Conservation (phyloP, 2,888 invertebrate genomes). For the Oxyscelio sp. region DNA sequence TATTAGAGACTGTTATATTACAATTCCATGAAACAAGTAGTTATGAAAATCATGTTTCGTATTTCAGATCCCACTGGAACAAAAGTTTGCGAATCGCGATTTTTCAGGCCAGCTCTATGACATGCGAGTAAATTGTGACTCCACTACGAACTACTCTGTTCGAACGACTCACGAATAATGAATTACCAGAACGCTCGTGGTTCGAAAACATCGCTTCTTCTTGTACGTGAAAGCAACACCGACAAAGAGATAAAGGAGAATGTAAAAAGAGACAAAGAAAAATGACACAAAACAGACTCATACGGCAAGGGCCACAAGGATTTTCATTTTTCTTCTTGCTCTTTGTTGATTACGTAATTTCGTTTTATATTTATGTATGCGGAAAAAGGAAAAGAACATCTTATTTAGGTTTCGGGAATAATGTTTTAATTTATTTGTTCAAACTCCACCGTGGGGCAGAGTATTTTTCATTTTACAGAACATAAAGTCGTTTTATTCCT, state of each 20-base stretch:
- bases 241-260: constrained; percentile 68
- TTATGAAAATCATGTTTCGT: constrained; percentile 46
- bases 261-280: constrained; percentile 69
- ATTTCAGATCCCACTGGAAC: constrained; percentile 5
- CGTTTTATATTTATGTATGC: constrained; percentile 52
- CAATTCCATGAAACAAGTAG: too few species aligned
- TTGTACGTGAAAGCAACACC: constrained; percentile 68
- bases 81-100: constrained; percentile 31
- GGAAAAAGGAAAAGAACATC: constrained; percentile 43
- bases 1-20: too few species aligned
- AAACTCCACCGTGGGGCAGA: background rate
- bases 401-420: constrained; percentile 24
- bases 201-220: constrained; percentile 70
- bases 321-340: constrained; percentile 61
- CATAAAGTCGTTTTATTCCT: too few species aligned
- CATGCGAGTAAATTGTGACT: constrained; percentile 59
- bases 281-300: constrained; percentile 65
- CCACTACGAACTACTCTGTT: constrained; percentile 52
- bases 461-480: too few species aligned
- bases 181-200: constrained; percentile 68
- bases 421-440: constrained; percentile 33
- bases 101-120: constrained; percentile 37
- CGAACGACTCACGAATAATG: constrained; percentile 73
- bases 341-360: constrained; percentile 62
- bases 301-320: constrained; percentile 51